Evolutionary conservation across 2,113 vertebrate species (phyloP).

Genomic region (Meles meles): DNA sequence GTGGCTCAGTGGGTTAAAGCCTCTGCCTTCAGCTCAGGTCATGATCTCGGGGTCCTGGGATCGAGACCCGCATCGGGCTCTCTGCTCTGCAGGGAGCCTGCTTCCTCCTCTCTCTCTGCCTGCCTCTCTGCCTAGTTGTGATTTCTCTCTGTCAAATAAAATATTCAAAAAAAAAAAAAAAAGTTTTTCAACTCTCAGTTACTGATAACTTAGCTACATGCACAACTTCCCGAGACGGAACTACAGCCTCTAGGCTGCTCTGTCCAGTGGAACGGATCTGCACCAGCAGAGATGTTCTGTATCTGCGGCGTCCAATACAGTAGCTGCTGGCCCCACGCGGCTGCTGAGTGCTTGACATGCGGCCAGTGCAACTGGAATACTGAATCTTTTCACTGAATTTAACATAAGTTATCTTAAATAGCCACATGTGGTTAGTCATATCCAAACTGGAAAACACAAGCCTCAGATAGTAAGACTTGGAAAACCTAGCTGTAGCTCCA

Average conservation of each 20-base stretch:
- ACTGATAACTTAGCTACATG: not conserved
- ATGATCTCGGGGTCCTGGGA: no score
- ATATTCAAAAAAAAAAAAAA: no score
- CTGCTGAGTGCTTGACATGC: not conserved
- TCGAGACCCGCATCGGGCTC: no score
- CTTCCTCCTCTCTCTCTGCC: no score
- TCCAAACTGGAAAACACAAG: not conserved
- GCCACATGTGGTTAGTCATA: not conserved
- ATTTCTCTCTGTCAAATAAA: no score
- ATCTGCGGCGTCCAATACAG: not conserved
- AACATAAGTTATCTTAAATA: not conserved
- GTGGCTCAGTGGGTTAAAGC: no score
- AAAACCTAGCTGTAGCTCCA: not conserved
- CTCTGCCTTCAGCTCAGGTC: no score
- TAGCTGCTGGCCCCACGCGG: not conserved
- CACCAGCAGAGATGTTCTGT: not conserved
- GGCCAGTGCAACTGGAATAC: not conserved
- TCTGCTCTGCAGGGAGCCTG: no score
- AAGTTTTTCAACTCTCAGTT: not conserved
- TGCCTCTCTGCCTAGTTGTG: no score
- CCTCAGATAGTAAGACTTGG: not conserved
- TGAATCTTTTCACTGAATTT: not conserved
- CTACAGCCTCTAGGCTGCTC: not conserved
- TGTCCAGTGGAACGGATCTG: not conserved
- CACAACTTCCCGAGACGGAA: not conserved